Conservation (phyloP, 1,140 invertebrate genomes). For the Microplitis mediator region DNA sequence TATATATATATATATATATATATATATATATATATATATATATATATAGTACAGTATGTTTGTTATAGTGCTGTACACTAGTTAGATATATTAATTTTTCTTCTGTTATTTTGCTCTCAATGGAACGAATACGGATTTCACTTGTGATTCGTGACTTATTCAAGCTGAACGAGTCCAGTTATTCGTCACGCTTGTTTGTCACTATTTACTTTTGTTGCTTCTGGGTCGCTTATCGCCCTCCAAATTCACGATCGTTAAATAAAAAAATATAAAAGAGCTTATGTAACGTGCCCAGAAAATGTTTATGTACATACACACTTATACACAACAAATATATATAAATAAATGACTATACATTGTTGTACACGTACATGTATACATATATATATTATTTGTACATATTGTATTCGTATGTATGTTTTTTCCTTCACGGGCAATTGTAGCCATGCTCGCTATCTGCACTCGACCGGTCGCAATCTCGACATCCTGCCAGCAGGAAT, state of each 20-base stretch:
- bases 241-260: neutral
- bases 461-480: constrained; percentile 20
- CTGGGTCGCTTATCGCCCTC: constrained; percentile 10
- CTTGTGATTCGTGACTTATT: neutral
- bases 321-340: neutral
- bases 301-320: neutral
- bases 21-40: no score
- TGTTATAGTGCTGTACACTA: no score
- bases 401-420: neutral
- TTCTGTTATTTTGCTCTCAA: no score
- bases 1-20: no score
- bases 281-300: neutral
- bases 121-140: constrained; percentile 1
- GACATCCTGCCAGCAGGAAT: constrained; percentile 26
- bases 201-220: constrained; percentile 5
- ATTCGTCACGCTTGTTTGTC: constrained; percentile 7
- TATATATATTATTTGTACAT: no score
- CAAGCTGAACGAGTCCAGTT: neutral
- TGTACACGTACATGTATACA: no score
- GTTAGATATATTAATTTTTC: no score
- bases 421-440: constrained; percentile 14
- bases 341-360: no score
- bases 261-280: neutral
- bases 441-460: constrained; percentile 11
- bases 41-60: no score